Evolutionary conservation across 92 coral and sea anemone genomes (phyloP).

Genomic region (Chrysogorgia sp.): DNA sequence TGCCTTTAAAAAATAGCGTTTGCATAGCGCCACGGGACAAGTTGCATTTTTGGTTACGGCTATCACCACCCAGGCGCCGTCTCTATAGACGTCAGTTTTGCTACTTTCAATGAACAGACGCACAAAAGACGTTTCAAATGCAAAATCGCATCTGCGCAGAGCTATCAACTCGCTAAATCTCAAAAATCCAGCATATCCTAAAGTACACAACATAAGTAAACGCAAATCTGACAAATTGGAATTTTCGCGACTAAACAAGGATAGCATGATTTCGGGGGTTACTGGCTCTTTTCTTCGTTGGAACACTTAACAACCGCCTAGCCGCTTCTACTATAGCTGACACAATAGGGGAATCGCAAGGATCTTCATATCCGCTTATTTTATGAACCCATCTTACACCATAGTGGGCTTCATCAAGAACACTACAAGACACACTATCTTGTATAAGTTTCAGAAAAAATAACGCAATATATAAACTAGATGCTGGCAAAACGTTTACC

Average conservation of each 20-base stretch:
- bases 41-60: not conserved
- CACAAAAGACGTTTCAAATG: slow-evolving; percentile 20
- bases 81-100: slow-evolving; percentile 38
- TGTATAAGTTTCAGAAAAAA: no score
- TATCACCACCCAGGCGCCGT: slow-evolving; percentile 51
- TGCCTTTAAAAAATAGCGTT: not conserved
- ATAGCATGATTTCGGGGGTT: slow-evolving; percentile 49
- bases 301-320: slow-evolving; percentile 50
- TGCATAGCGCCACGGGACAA: slow-evolving; percentile 7
- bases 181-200: slow-evolving; percentile 31
- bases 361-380: no score
- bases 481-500: no score
- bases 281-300: slow-evolving; percentile 57
- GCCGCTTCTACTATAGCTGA: slow-evolving; percentile 52
- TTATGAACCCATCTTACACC: no score
- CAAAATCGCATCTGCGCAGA: slow-evolving; percentile 29
- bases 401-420: no score
- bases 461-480: no score
- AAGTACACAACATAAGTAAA: not conserved
- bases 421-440: no score
- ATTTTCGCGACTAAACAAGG: slow-evolving; percentile 6
- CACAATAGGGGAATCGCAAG: no score
- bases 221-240: slow-evolving; percentile 51
- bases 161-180: slow-evolving; percentile 14
- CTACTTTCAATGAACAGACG: slow-evolving; percentile 22